phyloP scores from a whole-genome alignment of 2,888 invertebrate genomes.

The Agrochola macilenta region DNA sequence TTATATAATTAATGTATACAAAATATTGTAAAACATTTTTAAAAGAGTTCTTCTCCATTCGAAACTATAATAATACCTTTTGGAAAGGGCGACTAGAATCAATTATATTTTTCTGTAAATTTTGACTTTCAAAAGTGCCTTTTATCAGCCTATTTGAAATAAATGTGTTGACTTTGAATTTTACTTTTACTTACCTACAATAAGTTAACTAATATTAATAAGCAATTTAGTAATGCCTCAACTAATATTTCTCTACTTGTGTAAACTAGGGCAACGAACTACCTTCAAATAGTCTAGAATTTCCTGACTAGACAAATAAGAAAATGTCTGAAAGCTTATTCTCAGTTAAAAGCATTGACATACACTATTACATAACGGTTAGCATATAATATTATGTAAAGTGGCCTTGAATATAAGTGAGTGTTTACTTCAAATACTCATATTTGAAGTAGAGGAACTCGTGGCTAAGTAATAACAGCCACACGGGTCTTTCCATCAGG shows the following conservation, averaged over 20 bases:
- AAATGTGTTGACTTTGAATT: too few species aligned
- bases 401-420: constrained; percentile 40
- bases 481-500: background rate
- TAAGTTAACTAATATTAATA: background rate
- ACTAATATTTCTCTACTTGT: background rate
- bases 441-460: background rate
- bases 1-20: too few species aligned
- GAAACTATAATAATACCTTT: too few species aligned
- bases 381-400: background rate
- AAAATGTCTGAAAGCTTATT: constrained; percentile 29
- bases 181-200: too few species aligned
- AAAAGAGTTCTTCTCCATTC: too few species aligned
- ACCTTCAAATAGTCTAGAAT: background rate
- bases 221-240: background rate
- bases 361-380: constrained; percentile 13
- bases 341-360: constrained; percentile 16
- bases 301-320: constrained; percentile 5
- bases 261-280: background rate
- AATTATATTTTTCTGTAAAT: too few species aligned
- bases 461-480: background rate
- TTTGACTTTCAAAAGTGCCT: too few species aligned
- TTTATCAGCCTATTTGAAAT: too few species aligned
- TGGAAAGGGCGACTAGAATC: too few species aligned
- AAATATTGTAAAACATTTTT: too few species aligned
- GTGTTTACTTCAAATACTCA: constrained; percentile 40